Evolutionary conservation across 2,797 vertebrate species (phyloP).

Genomic region (Dallia pectoralis): DNA sequence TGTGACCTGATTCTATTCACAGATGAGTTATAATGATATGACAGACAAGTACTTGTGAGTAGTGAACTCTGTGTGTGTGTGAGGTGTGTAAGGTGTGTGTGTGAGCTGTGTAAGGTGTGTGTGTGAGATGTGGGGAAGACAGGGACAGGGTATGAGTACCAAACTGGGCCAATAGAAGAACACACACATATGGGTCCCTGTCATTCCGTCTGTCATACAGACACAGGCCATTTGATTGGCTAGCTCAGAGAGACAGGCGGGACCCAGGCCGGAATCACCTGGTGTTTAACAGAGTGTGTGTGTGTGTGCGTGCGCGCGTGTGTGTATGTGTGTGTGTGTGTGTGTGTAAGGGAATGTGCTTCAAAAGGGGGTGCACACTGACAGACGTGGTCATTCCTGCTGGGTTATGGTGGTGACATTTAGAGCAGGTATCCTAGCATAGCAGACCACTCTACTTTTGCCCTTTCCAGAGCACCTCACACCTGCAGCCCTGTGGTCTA

Average conservation of each 20-base stretch:
- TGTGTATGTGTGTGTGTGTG: conserved; percentile 41
- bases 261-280: conserved; percentile 36
- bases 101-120: not conserved
- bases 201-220: not conserved
- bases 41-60: not conserved
- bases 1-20: not conserved
- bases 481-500: conserved; percentile 41
- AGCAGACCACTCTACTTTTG: conserved; percentile 20
- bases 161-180: not conserved
- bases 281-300: conserved; percentile 20
- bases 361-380: conserved; percentile 14
- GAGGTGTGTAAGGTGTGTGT: not conserved
- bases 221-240: not conserved
- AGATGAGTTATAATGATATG: not conserved
- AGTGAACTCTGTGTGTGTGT: not conserved
- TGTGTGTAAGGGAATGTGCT: conserved; percentile 37
- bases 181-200: not conserved
- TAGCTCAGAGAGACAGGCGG: conserved; percentile 29
- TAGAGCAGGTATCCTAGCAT: conserved; percentile 50
- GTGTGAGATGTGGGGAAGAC: not conserved
- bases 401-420: conserved; percentile 38
- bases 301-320: conserved; percentile 37
- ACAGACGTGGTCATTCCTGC: conserved; percentile 28
- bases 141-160: not conserved
- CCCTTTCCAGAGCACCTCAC: conserved; percentile 36